Evolutionary conservation across 2,888 invertebrate genomes (phyloP).

Genomic region (Drosophila nigritarsus): DNA sequence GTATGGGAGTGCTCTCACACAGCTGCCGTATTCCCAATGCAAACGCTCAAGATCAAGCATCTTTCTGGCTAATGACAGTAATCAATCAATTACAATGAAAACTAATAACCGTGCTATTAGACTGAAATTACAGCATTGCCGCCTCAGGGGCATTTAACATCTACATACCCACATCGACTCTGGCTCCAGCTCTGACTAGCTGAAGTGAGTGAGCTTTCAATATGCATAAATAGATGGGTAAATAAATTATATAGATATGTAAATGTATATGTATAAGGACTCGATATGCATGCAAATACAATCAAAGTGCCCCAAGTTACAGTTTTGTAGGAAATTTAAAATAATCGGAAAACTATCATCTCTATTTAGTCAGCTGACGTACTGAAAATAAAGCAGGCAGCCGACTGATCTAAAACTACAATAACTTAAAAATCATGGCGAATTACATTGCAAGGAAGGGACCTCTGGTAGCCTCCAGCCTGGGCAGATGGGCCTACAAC

Average conservation of each 20-base stretch:
- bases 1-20: constrained; percentile 2
- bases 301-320: background rate
- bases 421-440: constrained; percentile 70
- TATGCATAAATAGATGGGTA: constrained; percentile 40
- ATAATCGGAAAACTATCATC: constrained; percentile 15
- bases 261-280: background rate
- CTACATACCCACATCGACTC: constrained; percentile 5
- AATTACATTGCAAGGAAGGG: constrained; percentile 82
- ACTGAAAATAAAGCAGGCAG: constrained; percentile 43
- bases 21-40: constrained; percentile 38
- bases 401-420: constrained; percentile 39
- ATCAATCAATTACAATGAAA: constrained; percentile 76
- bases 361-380: constrained; percentile 44
- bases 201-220: constrained; percentile 40
- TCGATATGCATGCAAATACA: background rate
- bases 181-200: constrained; percentile 12
- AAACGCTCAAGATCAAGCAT: constrained; percentile 46
- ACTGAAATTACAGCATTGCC: constrained; percentile 57
- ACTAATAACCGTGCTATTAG: constrained; percentile 74
- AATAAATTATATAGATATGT: background rate
- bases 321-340: background rate
- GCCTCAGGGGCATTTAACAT: constrained; percentile 44
- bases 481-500: constrained; percentile 91
- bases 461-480: constrained; percentile 81
- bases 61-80: constrained; percentile 56